Evolutionary conservation across 23 tunicate genomes (phyloP), one percentile per base, ranked within the genome.

Genomic region (Halocynthia roretzi): DNA sequence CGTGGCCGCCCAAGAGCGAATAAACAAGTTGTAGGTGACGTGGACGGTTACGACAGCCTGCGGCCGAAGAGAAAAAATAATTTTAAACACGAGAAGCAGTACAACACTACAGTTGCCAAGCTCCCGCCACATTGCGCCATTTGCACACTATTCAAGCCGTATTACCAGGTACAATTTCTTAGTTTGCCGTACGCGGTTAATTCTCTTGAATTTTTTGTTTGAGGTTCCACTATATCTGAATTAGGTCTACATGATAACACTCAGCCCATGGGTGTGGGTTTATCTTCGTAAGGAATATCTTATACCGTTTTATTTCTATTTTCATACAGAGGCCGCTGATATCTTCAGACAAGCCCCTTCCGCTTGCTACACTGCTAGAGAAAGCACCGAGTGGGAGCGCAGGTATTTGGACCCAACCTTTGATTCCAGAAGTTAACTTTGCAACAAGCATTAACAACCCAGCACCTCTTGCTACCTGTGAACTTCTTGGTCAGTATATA

Each of bases 371-470:
- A 23, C 50, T 70, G 44, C 62, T 70, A 53, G 61, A 77, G 23
- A 65, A 20, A 55, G 8, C 31, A 52, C 21, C 83, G 0, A 54
- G 70, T 10, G 20, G 12, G 7, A 80, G 71, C 11, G 72, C 80
- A 6, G 93, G 86, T n/a, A 75, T 69, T 50, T 80, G 71, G 44
- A 73, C 88, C 14, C 55, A 60, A 61, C 88, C 88, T 11, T 80
- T 89, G 9, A 80, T 89, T n/a, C 80, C 88, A 17, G 96, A 89
- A 70, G 82, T 84, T 14, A 89, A 81, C 67, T 89, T 89, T 62
- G 88, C 87, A 7, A 76, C 88, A 8, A 84, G 84, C 52, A 61
- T 80, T 8, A 80, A 63, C 57, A 51, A 62, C 52, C 85, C 96
- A 23, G 81, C 85, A 12, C 87, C 96, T 23, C 76, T 80, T 6